Conservation (phyloP, 92 coral and sea anemone species). For the Parazoanthus atlanticus region DNA sequence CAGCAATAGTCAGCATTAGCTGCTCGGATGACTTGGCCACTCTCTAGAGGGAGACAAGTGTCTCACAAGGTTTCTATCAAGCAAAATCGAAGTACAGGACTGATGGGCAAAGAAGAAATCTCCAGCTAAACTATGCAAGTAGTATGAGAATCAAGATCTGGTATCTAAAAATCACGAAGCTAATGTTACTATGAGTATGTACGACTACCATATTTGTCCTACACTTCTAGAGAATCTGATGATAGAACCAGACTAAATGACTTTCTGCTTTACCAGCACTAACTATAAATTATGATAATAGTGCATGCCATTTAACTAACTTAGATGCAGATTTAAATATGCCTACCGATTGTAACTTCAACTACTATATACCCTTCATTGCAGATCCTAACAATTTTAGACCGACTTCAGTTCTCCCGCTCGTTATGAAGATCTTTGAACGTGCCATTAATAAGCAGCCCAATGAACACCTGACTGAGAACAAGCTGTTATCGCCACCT, state of each 20-base stretch:
- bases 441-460: no score
- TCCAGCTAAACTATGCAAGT: background rate
- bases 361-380: slow-evolving; percentile 25
- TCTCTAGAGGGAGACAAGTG: background rate
- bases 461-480: no score
- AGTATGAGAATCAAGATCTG: background rate
- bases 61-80: background rate
- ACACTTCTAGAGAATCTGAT: background rate
- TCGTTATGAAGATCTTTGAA: no score
- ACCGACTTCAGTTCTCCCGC: no score
- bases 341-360: slow-evolving; percentile 24
- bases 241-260: slow-evolving; percentile 14
- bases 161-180: background rate
- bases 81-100: background rate
- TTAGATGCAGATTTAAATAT: slow-evolving; percentile 36
- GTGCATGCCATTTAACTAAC: slow-evolving; percentile 32
- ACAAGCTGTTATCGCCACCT: no score
- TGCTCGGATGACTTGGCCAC: slow-evolving; percentile 2
- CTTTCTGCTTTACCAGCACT: slow-evolving; percentile 12
- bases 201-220: background rate
- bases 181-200: background rate
- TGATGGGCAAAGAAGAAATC: slow-evolving; percentile 5
- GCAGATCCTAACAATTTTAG: no score
- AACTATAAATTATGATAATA: slow-evolving; percentile 27
- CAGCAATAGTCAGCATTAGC: background rate